Base-by-base conservation (phyloP, 2,113 vertebrate genomes). In the Numenius arquata region DNA sequence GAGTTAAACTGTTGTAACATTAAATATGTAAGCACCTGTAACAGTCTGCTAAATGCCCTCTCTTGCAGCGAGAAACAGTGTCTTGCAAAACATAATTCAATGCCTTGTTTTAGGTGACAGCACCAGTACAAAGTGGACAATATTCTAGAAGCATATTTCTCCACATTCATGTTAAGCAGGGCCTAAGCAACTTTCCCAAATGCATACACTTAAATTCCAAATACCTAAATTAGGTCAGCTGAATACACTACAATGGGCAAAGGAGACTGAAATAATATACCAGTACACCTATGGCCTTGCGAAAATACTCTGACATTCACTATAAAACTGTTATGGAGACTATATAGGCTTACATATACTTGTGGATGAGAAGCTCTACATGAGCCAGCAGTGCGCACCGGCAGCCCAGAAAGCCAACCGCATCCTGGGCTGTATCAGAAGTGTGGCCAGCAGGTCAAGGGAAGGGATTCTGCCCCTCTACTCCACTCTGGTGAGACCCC, bases 1-100 rank as follows among this genome's bases (percentile, higher is more conserved):
- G 23, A 52, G 40, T 25, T 65, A 75, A 83, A 62, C 9, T 17
- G 8, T 25, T 87, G 25, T 36, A 88, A 68, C 6, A 36, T 47
- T 52, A 92, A 88, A 66, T 43, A 83, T 4, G 21, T 14, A 76
- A 73, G 56, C 0, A 0, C 41, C 34, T 52, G 5, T 26, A 50
- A 30, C 14, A 61, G 22, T 23, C 36, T 61, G 36, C 32, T 81
- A 38, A 81, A 80, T 27, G 12, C 5, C 23, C 12, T 62, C 20
- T 62, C 63, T 45, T 53, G 30, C 26, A 73, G 29, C 0, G 0
- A 77, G 36, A 70, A 53, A n/a, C 1, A 43, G 9, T 1, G 12
- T 40, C 61, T 79, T 70, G 8, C 23, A 79, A 62, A 82, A 43
- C 21, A 59, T 8, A 29, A 84, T 9, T 70, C 23, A 55, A 27